A percentile compares a stretch with the other conserved stretches of the same genome.
These are phyloP conservation scores for Acomys russatus DNA, from an alignment of 2,797 vertebrate genomes.

Conservation along the genomic window DNA sequence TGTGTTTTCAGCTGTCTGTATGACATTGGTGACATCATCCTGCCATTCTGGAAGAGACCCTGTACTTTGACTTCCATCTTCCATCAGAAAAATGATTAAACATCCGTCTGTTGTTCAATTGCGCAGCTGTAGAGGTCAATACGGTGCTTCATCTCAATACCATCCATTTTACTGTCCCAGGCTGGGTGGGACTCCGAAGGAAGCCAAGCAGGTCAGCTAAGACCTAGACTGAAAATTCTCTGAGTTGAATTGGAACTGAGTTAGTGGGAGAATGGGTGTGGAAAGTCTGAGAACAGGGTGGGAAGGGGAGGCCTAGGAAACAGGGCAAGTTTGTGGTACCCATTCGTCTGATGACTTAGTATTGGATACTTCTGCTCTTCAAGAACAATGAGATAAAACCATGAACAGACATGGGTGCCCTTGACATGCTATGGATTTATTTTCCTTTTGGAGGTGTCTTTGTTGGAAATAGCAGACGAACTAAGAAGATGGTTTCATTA, in stretches of 20 bases:
- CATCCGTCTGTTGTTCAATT: no score
- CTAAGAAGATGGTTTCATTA: background rate
- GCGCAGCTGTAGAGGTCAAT: background rate
- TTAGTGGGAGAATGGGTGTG: background rate
- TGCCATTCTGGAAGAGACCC: background rate
- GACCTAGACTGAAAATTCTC: background rate
- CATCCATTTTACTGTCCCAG: background rate
- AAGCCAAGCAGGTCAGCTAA: background rate
- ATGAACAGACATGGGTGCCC: background rate
- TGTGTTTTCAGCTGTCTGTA: background rate
- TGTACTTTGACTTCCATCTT: background rate
- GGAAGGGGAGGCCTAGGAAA: background rate
- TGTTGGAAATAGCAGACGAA: background rate
- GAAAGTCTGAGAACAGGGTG: background rate
- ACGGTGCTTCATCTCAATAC: background rate
- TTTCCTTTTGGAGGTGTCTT: background rate
- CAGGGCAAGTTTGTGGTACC: background rate
- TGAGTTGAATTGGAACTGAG: background rate
- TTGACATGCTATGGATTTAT: background rate
- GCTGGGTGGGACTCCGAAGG: background rate
- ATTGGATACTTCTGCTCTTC: background rate
- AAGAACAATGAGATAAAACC: background rate
- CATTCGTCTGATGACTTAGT: background rate
- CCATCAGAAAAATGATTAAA: no score
- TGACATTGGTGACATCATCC: background rate